Percentiles rank a stretch among this genome's conserved stretches.
Evolutionary conservation across 2,797 vertebrate genomes (phyloP).

Genomic region (Schizopygopsis pylzovi): DNA sequence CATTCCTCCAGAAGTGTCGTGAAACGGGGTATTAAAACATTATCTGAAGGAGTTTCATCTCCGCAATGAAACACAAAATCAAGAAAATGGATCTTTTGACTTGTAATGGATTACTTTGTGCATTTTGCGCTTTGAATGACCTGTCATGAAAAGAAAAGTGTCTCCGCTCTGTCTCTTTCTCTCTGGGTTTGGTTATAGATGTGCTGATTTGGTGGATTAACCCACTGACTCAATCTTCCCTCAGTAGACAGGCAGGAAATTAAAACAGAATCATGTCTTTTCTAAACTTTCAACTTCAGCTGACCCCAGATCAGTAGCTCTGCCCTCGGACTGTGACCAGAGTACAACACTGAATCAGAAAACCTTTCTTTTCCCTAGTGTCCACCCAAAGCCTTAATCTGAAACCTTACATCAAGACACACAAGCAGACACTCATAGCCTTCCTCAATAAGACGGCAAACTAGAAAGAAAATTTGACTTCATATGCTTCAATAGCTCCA

Average conservation of each 20-base stretch:
- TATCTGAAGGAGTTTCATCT: constrained; percentile 57
- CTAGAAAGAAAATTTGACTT: not conserved
- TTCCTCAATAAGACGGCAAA: not conserved
- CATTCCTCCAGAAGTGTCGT: constrained; percentile 54
- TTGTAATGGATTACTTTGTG: constrained; percentile 25
- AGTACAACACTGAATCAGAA: constrained; percentile 14
- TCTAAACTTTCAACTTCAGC: constrained; percentile 32
- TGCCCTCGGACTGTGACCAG: constrained; percentile 12
- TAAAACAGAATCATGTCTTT: constrained; percentile 41
- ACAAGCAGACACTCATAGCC: constrained; percentile 4
- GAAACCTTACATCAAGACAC: not conserved
- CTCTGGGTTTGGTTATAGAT: constrained; percentile 17
- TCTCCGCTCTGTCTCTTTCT: constrained; percentile 18
- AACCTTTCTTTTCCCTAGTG: constrained; percentile 23
- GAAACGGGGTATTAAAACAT: constrained; percentile 58
- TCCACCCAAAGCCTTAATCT: constrained; percentile 43
- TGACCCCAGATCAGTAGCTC: constrained; percentile 37
- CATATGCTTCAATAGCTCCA: not conserved
- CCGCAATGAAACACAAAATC: constrained; percentile 48
- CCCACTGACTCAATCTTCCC: constrained; percentile 17
- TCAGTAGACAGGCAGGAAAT: constrained; percentile 48
- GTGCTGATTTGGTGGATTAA: constrained; percentile 39
- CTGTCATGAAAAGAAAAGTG: constrained; percentile 2
- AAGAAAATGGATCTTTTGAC: constrained; percentile 47
- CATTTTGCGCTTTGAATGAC: constrained; percentile 26